phyloP scores from a whole-genome alignment of 2,113 vertebrate species.

The Danionella cerebrum region DNA sequence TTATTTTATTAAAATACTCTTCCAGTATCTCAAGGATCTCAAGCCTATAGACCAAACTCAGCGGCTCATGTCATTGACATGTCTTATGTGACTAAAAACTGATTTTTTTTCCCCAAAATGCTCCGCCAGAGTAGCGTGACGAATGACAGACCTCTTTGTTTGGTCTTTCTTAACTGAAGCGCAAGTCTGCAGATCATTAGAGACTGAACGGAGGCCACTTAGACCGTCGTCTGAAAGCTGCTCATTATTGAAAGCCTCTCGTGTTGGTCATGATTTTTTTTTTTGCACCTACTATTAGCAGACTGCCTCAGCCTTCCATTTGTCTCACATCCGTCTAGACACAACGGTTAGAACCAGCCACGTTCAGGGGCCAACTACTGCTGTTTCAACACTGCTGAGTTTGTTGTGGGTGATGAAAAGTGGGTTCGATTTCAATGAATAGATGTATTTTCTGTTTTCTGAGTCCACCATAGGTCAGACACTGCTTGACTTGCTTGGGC shows the following conservation, averaged over 20 bases:
- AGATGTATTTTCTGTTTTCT: not conserved
- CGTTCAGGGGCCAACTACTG: not conserved
- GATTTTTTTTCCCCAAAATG: not conserved
- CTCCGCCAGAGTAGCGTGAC: not conserved
- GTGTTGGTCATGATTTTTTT: conserved; percentile 27
- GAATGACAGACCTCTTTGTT: conserved; percentile 20
- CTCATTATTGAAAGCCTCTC: conserved; percentile 29
- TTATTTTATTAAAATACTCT: too few species aligned
- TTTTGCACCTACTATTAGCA: conserved; percentile 15
- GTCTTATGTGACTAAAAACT: not conserved
- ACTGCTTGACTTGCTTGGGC: not conserved
- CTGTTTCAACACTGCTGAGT: not conserved
- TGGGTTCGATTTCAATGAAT: not conserved
- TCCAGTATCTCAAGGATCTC: too few species aligned
- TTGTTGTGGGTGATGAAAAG: conserved; percentile 7
- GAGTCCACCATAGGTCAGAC: not conserved
- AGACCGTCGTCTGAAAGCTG: not conserved
- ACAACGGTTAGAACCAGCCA: not conserved
- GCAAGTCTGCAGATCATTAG: conserved; percentile 21
- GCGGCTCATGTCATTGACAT: not conserved
- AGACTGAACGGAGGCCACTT: not conserved
- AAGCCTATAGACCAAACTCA: too few species aligned
- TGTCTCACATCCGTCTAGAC: conserved; percentile 14
- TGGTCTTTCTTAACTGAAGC: conserved; percentile 31
- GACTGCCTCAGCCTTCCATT: not conserved